Evolutionary conservation across 2,888 invertebrate genomes (phyloP).

Genomic region (Phengaris arion): DNA sequence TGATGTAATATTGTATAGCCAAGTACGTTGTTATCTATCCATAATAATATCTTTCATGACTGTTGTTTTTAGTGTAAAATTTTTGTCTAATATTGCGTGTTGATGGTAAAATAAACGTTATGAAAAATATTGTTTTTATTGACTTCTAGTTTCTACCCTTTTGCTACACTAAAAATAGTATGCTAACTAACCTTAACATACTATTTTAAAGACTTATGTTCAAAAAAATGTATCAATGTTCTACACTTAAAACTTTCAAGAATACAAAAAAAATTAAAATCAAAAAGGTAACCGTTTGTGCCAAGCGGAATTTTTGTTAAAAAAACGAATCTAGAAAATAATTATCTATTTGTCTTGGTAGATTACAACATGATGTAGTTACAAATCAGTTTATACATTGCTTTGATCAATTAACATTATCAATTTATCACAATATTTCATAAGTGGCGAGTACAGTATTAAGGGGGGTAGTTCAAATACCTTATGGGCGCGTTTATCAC

Average conservation of each 20-base stretch:
- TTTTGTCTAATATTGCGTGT: conserved; percentile 65
- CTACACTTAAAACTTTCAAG: too few species aligned
- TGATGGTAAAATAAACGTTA: conserved; percentile 74
- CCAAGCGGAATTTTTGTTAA: background rate
- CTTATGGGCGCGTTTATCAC: too few species aligned
- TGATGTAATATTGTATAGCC: conserved; percentile 23
- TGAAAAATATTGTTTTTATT: conserved; percentile 43
- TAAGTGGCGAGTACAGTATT: background rate
- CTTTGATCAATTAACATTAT: background rate
- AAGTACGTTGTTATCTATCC: conserved; percentile 36
- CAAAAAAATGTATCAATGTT: too few species aligned
- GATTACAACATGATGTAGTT: background rate
- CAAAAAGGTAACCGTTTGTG: background rate
- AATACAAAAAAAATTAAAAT: background rate
- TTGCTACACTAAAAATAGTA: too few species aligned
- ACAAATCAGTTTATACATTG: background rate
- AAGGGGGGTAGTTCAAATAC: background rate
- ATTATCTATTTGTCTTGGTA: background rate
- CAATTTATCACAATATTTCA: background rate
- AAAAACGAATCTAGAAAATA: conserved; percentile 6
- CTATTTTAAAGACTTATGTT: too few species aligned
- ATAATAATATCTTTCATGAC: conserved; percentile 40
- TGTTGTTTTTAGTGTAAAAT: conserved; percentile 61
- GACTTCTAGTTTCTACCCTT: too few species aligned
- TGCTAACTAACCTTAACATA: too few species aligned